Percentiles rank a stretch among this genome's conserved stretches.
These are phyloP conservation scores for Tetragnatha versicolor DNA, from an alignment of 1,140 invertebrate genomes.

Conservation along the genomic window DNA sequence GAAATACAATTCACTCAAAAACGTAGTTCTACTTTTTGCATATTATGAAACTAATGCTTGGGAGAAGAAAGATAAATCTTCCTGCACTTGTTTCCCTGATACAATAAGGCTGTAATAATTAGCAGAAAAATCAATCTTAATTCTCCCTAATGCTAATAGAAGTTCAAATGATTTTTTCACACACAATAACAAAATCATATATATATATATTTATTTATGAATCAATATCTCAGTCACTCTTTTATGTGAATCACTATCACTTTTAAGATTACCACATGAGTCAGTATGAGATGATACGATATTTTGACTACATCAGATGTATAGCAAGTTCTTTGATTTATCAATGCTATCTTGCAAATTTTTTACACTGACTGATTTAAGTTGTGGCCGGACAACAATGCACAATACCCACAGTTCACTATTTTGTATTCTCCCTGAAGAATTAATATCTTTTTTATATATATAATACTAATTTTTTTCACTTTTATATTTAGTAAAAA, in stretches of 20 bases:
- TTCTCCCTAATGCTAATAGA: constrained; percentile 17
- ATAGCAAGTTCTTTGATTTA: constrained; percentile 41
- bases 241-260: constrained; percentile 12
- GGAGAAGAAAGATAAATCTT: constrained; percentile 28
- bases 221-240: constrained; percentile 5
- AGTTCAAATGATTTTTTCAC: constrained; percentile 9
- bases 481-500: constrained; percentile 37
- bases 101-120: constrained; percentile 46
- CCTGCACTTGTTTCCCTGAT: constrained; percentile 41
- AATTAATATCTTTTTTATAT: constrained; percentile 5
- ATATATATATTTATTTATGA: constrained; percentile 1
- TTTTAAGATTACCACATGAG: not conserved
- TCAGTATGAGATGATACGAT: not conserved
- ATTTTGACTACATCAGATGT: not conserved
- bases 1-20: constrained; percentile 13
- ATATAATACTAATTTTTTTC: constrained; percentile 33
- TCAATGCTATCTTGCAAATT: constrained; percentile 31
- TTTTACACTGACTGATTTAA: constrained; percentile 17
- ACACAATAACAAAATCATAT: constrained; percentile 39
- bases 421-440: constrained; percentile 18
- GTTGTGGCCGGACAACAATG: constrained; percentile 39
- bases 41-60: too few species aligned
- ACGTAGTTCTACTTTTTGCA: not conserved
- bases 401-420: constrained; percentile 31
- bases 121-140: constrained; percentile 27